phyloP scores from a whole-genome alignment of 2,113 vertebrate species.

The Zingel zingel region DNA sequence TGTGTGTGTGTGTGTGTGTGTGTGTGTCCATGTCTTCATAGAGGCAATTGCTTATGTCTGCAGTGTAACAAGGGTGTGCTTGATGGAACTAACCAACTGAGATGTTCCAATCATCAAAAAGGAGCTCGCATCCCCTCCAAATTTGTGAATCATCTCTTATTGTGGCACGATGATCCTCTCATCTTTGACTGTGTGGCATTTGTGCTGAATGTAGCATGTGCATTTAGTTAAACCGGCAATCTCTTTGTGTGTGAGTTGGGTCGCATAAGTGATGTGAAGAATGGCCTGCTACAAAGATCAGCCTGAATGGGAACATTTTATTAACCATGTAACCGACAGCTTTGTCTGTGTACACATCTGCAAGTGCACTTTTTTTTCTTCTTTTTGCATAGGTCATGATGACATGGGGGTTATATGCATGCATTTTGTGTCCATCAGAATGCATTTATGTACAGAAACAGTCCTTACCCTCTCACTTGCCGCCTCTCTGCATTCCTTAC shows the following conservation, averaged over 20 bases:
- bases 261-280: not conserved
- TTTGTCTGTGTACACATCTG: not conserved
- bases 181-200: not conserved
- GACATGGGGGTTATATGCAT: not conserved
- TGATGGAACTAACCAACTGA: not conserved
- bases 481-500: not conserved
- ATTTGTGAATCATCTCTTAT: not conserved
- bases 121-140: not conserved
- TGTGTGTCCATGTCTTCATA: conserved; percentile 7
- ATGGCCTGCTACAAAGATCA: conserved; percentile 22
- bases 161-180: not conserved
- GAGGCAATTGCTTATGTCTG: conserved; percentile 6
- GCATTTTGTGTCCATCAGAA: not conserved
- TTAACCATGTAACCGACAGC: not conserved
- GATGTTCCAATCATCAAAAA: not conserved
- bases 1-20: not conserved
- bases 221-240: too few species aligned
- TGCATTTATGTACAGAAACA: not conserved
- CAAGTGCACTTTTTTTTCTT: not conserved
- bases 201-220: not conserved
- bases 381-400: conserved; percentile 2
- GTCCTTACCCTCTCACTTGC: not conserved
- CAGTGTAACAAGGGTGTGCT: not conserved
- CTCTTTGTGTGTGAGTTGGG: too few species aligned
- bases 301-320: conserved; percentile 11